Base-by-base conservation (phyloP, 2,797 vertebrate species). In the Enteromius anoplus region DNA sequence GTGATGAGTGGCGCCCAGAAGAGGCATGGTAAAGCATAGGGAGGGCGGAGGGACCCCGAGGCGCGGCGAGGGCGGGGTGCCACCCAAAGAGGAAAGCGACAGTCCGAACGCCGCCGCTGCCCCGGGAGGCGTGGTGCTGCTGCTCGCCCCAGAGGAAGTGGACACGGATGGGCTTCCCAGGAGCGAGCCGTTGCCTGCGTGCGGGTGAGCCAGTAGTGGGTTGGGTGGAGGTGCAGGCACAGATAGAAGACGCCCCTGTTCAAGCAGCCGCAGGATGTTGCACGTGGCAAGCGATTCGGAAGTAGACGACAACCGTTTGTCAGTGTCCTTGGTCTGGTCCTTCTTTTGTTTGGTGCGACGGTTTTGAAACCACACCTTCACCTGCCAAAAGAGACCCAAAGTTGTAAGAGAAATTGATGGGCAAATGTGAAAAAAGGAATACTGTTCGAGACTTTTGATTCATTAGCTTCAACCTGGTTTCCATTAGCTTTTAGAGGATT, bases 291-390 rank as follows among this genome's bases (percentile, higher is more conserved):
- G 90, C 4, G 98, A 97, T 89, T 98, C 96, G 0, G 97, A 97
- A 11, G 94, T 90, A 42, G 93, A 86, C 4, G 95, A 91, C 1
- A 94, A 93, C 40, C 94, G 95, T 81, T 97, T 97, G 92, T 98
- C 97, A 1, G 95, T 94, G 88, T 99, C 97, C 91, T 96, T 95
- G 92, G 96, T 98, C 91, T 97, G 98, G 93, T 99, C 97, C 88
- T 99, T 99, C 93, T 99, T 99, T 95, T 98, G 97, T 86, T 99
- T 99, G 88, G 98, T 99, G 85, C 97, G 96, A 4, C 98, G 96
- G 90, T 99, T 99, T 91, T 99, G 98, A 93, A 98, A 98, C 98
- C 98, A 99, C 75, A 98, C 97, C 88, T 99, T 99, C 53, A 99
- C 98, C 98, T 98, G 93, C 1, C 70, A 40, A 76, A 78, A 14